These are phyloP conservation scores for Nephrotoma appendiculata DNA, from an alignment of 2,888 invertebrate species.

Conservation along the genomic window DNA sequence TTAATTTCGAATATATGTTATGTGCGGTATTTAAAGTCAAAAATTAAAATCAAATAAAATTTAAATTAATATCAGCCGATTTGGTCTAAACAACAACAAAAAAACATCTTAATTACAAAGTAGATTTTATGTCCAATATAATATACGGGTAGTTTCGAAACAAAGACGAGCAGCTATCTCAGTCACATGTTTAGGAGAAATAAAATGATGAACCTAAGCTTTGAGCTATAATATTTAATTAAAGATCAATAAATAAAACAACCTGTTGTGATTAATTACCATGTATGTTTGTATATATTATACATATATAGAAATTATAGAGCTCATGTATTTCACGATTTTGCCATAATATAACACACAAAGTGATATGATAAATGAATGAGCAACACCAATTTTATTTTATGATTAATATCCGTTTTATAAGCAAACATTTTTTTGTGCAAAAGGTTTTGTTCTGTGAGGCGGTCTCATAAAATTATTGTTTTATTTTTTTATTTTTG, in stretches of 20 bases:
- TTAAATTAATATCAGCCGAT: background rate
- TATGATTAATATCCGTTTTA: slow-evolving; percentile 3
- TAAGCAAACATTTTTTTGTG: background rate
- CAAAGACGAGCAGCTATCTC: background rate
- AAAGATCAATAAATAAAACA: slow-evolving; percentile 4
- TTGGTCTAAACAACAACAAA: background rate
- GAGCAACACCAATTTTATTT: background rate
- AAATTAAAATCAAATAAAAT: background rate
- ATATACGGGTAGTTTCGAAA: background rate
- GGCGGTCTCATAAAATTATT: background rate
- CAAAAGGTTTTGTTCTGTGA: background rate
- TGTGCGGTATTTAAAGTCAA: background rate
- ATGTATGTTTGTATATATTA: background rate
- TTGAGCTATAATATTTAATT: background rate
- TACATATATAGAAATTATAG: background rate
- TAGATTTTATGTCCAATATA: background rate
- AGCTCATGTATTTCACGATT: background rate
- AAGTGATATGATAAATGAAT: slow-evolving; percentile 2
- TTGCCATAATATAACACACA: background rate
- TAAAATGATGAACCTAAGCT: background rate
- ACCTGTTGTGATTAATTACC: background rate
- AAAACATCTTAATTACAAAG: background rate
- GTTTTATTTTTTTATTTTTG: background rate
- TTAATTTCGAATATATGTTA: background rate
- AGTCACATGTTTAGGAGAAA: background rate